These are phyloP conservation scores for Dicentrarchus labrax DNA, from an alignment of 2,113 vertebrate species.

Conservation along the genomic window DNA sequence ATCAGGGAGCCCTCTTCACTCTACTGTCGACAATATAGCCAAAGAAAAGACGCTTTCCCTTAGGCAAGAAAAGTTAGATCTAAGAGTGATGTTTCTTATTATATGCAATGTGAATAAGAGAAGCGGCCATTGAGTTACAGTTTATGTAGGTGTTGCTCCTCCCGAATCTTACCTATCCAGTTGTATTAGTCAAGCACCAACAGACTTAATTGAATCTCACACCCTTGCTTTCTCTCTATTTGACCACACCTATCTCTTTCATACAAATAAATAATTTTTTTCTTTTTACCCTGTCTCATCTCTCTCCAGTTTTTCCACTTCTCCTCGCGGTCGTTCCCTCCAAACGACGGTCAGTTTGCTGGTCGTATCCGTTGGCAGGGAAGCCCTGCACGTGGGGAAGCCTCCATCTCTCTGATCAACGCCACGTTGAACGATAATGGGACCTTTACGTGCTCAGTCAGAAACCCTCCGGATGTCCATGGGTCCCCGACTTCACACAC, in stretches of 20 bases:
- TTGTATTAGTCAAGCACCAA: not conserved
- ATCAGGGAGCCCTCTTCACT: slow-evolving; percentile 14
- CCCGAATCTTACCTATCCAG: not conserved
- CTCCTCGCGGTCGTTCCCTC: slow-evolving; percentile 84
- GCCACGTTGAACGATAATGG: slow-evolving; percentile 89
- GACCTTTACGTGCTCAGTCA: slow-evolving; percentile 91
- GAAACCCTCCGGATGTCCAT: slow-evolving; percentile 94
- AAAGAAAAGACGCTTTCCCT: slow-evolving; percentile 25
- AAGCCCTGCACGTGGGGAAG: slow-evolving; percentile 84
- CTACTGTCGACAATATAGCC: slow-evolving; percentile 21
- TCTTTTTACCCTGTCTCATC: not conserved
- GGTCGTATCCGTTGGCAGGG: slow-evolving; percentile 90
- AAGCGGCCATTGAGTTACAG: not conserved
- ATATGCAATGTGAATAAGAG: slow-evolving; percentile 3
- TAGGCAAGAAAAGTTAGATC: slow-evolving; percentile 10
- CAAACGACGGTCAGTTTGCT: slow-evolving; percentile 82
- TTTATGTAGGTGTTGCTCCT: not conserved
- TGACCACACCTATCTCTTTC: not conserved
- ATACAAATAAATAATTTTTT: not conserved
- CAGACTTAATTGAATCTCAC: not conserved
- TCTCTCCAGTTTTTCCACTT: slow-evolving; percentile 91
- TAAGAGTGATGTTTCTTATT: slow-evolving; percentile 21
- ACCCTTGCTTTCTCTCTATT: not conserved
- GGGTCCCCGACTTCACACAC: slow-evolving; percentile 88
- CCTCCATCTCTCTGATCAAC: slow-evolving; percentile 88